Evolutionary conservation across 2,888 invertebrate species (phyloP).

Genomic region (Mantis religiosa): DNA sequence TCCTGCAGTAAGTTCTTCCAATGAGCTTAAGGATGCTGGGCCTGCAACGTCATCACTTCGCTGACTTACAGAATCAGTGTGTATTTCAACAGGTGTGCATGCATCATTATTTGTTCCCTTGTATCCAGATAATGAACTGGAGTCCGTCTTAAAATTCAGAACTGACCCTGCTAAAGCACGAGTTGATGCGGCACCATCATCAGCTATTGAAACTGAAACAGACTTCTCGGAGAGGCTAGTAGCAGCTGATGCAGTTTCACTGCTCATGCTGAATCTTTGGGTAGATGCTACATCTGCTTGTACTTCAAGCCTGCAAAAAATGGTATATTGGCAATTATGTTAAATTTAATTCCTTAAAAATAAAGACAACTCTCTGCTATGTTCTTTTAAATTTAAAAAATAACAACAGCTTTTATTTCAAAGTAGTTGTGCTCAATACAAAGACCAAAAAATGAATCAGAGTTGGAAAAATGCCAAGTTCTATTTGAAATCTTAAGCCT

Average conservation of each 20-base stretch:
- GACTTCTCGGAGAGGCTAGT: constrained; percentile 66
- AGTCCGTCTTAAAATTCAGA: constrained; percentile 58
- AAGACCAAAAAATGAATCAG: no score
- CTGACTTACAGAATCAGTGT: constrained; percentile 33
- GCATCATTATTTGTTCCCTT: constrained; percentile 12
- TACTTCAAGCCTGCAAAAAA: constrained; percentile 58
- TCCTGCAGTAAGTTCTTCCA: constrained; percentile 47
- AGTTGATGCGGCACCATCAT: constrained; percentile 66
- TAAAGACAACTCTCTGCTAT: no score
- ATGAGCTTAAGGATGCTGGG: constrained; percentile 46
- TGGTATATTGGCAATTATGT: no score
- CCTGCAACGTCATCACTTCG: constrained; percentile 38
- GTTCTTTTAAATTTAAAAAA: no score
- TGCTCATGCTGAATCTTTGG: constrained; percentile 62
- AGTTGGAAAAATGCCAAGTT: no score
- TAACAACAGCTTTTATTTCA: no score
- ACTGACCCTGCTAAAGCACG: constrained; percentile 75
- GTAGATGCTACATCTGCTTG: constrained; percentile 66
- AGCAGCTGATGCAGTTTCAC: constrained; percentile 59
- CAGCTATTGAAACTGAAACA: constrained; percentile 59
- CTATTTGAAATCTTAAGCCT: no score
- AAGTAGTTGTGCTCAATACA: no score
- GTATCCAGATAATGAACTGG: constrained; percentile 12
- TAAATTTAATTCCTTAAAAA: no score
- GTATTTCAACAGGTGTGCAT: constrained; percentile 33